Conservation (phyloP, 1,140 invertebrate genomes). For the Listronotus oregonensis region DNA sequence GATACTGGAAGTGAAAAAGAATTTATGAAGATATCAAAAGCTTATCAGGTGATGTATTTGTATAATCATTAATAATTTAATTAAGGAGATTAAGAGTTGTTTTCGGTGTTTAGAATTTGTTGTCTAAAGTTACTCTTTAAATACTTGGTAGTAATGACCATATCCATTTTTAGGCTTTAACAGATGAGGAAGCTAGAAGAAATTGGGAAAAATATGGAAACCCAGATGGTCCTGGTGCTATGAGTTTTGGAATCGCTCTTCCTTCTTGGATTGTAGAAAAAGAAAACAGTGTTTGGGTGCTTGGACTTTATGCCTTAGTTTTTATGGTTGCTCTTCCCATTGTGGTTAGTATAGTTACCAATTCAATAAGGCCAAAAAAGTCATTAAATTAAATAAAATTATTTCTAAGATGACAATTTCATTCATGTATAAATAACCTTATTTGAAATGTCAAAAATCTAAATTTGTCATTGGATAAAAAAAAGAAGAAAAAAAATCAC, state of each 20-base stretch:
- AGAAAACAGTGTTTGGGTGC: conserved; percentile 97
- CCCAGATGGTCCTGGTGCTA: conserved; percentile 98
- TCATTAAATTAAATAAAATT: no score
- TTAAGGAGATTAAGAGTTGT: no score
- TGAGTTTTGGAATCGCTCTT: conserved; percentile 98
- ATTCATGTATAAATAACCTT: no score
- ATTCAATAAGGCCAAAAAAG: no score
- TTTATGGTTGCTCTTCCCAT: conserved; percentile 98
- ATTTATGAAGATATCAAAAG: conserved; percentile 98
- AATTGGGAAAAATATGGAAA: conserved; percentile 99
- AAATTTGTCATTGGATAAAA: no score
- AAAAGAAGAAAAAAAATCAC: no score
- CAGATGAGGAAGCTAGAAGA: conserved; percentile 93
- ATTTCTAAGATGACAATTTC: no score
- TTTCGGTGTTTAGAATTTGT: no score
- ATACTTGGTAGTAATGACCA: no score
- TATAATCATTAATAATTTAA: neutral
- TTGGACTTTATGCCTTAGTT: conserved; percentile 93
- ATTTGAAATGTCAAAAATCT: no score
- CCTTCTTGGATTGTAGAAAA: conserved; percentile 99
- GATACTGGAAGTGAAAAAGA: conserved; percentile 95
- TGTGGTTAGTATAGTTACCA: conserved; percentile 59
- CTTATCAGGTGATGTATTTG: conserved; percentile 66
- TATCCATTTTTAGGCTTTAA: conserved; percentile 75
- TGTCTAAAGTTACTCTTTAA: no score